phyloP scores from a whole-genome alignment of 35 echinoderm and acorn worm genomes.

The Eucidaris tribuloides region DNA sequence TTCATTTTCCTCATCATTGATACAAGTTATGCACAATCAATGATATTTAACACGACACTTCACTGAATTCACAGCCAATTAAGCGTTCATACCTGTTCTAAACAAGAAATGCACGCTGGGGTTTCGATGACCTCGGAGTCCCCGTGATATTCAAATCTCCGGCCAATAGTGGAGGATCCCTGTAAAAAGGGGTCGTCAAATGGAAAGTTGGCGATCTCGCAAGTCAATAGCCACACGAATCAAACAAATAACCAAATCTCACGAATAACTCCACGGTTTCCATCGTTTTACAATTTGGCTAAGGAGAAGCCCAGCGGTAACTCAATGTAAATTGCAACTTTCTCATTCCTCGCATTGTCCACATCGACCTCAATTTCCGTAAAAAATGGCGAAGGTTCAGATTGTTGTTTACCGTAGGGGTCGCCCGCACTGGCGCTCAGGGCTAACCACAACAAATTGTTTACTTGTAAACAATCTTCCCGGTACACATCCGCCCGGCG shows the following conservation, averaged over 20 bases:
- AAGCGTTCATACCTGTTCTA: slow-evolving; percentile 17
- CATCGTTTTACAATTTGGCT: neutral
- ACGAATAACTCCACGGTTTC: neutral
- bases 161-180: slow-evolving; percentile 36
- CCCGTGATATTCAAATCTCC: slow-evolving; percentile 40
- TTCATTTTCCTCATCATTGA: no score
- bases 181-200: slow-evolving; percentile 17
- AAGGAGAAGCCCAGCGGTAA: neutral
- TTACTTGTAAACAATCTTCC: slow-evolving; percentile 99
- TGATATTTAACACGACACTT: no score
- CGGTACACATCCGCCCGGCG: slow-evolving; percentile 79
- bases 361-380: slow-evolving; percentile 85
- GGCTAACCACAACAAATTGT: slow-evolving; percentile 99
- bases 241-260: slow-evolving; percentile 1
- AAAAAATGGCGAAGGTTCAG: slow-evolving; percentile 99
- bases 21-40: no score
- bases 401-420: slow-evolving; percentile 99
- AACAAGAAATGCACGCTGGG: slow-evolving; percentile 7
- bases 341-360: slow-evolving; percentile 56
- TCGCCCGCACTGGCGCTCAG: slow-evolving; percentile 87
- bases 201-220: slow-evolving; percentile 27
- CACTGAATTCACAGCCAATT: no score
- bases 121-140: slow-evolving; percentile 20
- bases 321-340: neutral
- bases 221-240: slow-evolving; percentile 8